Percentiles rank a stretch among this genome's conserved stretches.
phyloP scores from a whole-genome alignment of 1,140 invertebrate genomes.

The Bombus soroeensis region DNA sequence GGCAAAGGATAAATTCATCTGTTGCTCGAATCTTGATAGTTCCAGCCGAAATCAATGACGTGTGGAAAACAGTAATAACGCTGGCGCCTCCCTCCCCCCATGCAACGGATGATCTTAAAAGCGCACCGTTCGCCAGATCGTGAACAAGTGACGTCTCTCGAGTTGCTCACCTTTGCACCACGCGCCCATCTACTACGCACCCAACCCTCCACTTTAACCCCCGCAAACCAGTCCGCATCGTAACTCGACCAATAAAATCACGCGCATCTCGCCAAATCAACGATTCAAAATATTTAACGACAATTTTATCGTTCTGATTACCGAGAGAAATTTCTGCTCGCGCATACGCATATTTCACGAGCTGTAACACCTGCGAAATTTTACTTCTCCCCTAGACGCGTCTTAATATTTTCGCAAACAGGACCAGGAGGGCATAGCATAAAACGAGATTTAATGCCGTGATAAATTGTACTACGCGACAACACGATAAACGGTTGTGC shows the following conservation, averaged over 20 bases:
- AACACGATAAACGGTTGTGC: not conserved
- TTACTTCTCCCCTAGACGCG: not conserved
- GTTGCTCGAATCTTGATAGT: not conserved
- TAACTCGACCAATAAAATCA: constrained; percentile 42
- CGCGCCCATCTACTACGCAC: constrained; percentile 65
- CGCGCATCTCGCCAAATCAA: not conserved
- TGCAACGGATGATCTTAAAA: constrained; percentile 7
- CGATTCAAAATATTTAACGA: constrained; percentile 21
- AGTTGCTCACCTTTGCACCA: constrained; percentile 54
- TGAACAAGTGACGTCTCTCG: constrained; percentile 63
- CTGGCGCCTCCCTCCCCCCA: not conserved
- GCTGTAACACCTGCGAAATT: too few species aligned
- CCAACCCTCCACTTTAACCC: constrained; percentile 61
- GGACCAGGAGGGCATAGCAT: too few species aligned
- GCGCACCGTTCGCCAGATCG: constrained; percentile 53
- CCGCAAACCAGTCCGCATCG: not conserved
- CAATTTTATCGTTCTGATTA: constrained; percentile 2
- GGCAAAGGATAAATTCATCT: not conserved
- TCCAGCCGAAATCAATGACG: not conserved
- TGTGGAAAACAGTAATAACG: not conserved
- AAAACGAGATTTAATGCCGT: not conserved
- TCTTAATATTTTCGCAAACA: not conserved
- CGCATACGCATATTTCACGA: too few species aligned
- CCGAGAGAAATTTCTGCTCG: not conserved
- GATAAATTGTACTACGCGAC: not conserved